Conservation (phyloP, 2,113 vertebrate species). For the cattle (Bos taurus) region DNA sequence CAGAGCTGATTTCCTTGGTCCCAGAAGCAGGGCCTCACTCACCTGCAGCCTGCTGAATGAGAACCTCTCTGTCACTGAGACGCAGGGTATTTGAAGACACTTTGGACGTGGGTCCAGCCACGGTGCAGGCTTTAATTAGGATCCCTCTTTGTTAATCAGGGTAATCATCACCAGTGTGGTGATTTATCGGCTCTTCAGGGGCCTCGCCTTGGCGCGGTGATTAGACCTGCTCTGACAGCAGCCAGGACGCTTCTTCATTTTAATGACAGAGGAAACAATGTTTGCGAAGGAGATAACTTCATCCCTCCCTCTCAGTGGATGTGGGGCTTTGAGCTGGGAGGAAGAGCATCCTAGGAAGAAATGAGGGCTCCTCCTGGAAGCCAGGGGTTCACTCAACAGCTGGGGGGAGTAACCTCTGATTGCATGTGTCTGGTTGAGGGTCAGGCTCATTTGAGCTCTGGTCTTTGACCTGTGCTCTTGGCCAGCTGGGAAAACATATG, state of each 20-base stretch:
- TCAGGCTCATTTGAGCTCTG: background rate
- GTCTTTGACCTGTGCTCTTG: background rate
- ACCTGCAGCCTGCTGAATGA: background rate
- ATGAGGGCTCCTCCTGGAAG: too few species aligned
- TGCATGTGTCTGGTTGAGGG: background rate
- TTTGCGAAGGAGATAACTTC: background rate
- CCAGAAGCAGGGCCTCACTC: accelerated
- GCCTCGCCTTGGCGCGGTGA: accelerated
- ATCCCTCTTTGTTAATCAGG: background rate
- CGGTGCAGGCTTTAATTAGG: background rate
- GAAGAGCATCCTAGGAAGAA: accelerated
- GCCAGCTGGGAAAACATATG: background rate
- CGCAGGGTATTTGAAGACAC: background rate
- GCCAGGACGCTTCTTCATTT: background rate
- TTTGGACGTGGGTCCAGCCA: background rate
- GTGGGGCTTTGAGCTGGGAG: background rate
- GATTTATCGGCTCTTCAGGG: background rate
- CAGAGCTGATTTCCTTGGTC: background rate
- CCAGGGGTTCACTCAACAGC: background rate
- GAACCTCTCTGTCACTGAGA: background rate
- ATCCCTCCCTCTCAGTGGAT: background rate
- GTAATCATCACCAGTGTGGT: background rate
- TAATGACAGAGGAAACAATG: background rate
- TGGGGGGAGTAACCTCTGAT: background rate
- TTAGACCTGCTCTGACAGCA: background rate